These are phyloP conservation scores for Holacanthus passer DNA, from an alignment of 2,113 vertebrate species.

Conservation along the genomic window DNA sequence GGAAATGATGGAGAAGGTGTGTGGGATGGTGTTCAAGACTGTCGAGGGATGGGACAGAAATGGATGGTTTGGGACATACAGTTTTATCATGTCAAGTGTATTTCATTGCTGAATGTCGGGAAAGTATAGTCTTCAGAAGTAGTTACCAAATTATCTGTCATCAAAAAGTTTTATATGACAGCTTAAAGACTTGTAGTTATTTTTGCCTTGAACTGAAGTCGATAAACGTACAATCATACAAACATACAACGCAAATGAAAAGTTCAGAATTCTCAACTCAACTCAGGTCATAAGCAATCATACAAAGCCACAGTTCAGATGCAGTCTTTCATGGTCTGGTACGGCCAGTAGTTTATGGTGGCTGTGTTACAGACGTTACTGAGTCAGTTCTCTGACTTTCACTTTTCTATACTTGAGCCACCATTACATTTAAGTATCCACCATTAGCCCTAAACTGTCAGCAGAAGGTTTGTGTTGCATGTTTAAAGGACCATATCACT, in stretches of 20 bases:
- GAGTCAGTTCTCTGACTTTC: neutral
- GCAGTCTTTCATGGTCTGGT: neutral
- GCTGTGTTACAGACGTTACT: neutral
- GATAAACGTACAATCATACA: no score
- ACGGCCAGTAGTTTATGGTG: neutral
- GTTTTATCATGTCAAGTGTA: slow-evolving; percentile 1
- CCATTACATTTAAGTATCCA: neutral
- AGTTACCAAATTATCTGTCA: neutral
- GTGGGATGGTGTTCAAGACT: neutral
- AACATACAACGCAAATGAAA: no score
- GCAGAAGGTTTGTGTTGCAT: neutral
- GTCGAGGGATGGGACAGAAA: neutral
- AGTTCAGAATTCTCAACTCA: neutral
- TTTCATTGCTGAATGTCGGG: neutral
- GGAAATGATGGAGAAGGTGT: slow-evolving; percentile 27
- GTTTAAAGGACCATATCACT: neutral
- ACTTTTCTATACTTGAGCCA: neutral
- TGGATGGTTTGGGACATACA: neutral
- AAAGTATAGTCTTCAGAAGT: slow-evolving; percentile 1
- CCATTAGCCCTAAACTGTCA: neutral
- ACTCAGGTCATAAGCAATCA: neutral
- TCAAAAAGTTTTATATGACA: slow-evolving; percentile 1
- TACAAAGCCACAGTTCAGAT: neutral
- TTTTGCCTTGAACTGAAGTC: neutral
- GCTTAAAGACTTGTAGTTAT: slow-evolving; percentile 12